Conservation (phyloP, 2,113 vertebrate species). For the Rhipidura dahli region DNA sequence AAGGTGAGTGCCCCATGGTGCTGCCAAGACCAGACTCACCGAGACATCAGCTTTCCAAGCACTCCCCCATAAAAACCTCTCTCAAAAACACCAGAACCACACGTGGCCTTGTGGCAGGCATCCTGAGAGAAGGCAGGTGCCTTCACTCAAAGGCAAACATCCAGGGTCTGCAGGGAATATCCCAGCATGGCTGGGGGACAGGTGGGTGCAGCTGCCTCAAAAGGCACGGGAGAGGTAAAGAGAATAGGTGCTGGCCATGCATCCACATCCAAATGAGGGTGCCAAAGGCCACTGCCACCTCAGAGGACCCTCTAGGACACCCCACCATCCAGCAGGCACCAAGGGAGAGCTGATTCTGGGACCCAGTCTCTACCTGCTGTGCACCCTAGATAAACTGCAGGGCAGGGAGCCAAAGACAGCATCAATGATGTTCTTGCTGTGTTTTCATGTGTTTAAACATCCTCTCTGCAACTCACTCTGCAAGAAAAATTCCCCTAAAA, state of each 20-base stretch:
- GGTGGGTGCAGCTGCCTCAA: neutral
- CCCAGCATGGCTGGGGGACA: rapidly evolving
- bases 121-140: neutral
- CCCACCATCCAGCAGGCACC: rapidly evolving
- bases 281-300: neutral
- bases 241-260: rapidly evolving
- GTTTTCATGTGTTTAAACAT: neutral
- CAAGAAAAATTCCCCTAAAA: neutral
- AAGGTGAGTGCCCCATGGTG: rapidly evolving
- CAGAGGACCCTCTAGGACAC: neutral
- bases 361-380: neutral
- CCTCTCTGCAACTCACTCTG: neutral
- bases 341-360: rapidly evolving
- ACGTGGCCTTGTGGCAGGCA: rapidly evolving
- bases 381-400: rapidly evolving
- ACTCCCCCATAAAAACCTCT: neutral
- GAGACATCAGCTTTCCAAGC: rapidly evolving
- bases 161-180: neutral
- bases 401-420: rapidly evolving
- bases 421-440: rapidly evolving
- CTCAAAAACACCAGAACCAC: rapidly evolving
- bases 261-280: neutral
- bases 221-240: neutral
- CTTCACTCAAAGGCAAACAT: neutral
- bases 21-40: rapidly evolving